Base-by-base conservation (phyloP, 2,888 invertebrate genomes). In the Microplitis deprimator region DNA sequence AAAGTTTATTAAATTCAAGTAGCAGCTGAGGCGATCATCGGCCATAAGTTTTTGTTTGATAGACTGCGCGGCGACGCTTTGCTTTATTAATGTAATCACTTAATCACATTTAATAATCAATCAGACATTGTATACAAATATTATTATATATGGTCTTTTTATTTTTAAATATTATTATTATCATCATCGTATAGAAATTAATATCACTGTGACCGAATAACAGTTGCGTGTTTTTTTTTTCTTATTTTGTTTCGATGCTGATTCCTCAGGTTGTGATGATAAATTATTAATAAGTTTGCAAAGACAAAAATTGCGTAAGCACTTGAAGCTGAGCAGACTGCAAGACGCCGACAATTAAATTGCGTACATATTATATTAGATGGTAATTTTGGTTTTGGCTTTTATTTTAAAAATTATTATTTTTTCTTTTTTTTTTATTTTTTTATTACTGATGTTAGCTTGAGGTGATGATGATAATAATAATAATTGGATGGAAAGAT, bases 261-360 rank as follows among this genome's bases (percentile, higher is more conserved):
- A 50, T 50, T 50, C 10, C 10, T 50, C 50, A 50, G 13, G 13
- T 8, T 13, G 4, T 1, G 50, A 50, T 50, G 8, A 50, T 50
- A 50, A 50, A 13, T 17, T 38, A 65, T 13, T 29, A 29, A 8
- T 38, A 65, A 16, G 72, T 50, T 5, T 39, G 62, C 38, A 61
- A 1, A 16, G 7, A n/a, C 40, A 41, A 29, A 10, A 17, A 73
- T 73, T 73, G 16, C 73, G 20, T 67, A 73, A 73, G 59, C 73
- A 65, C 38, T 17, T 72, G 59, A 73, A 50, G 13, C 10, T 50
- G 13, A 69, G 75, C 70, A 82, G 82, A 82, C 81, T 77, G 82
- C 81, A 79, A 61, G 82, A 76, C 82, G 81, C 81, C 80, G 69
- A 20, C 76, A 69, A 79, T 78, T 71, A 29, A 29, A 29, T 29